phyloP scores from a whole-genome alignment of 1,140 invertebrate species.

The Conopomorpha cramerella region DNA sequence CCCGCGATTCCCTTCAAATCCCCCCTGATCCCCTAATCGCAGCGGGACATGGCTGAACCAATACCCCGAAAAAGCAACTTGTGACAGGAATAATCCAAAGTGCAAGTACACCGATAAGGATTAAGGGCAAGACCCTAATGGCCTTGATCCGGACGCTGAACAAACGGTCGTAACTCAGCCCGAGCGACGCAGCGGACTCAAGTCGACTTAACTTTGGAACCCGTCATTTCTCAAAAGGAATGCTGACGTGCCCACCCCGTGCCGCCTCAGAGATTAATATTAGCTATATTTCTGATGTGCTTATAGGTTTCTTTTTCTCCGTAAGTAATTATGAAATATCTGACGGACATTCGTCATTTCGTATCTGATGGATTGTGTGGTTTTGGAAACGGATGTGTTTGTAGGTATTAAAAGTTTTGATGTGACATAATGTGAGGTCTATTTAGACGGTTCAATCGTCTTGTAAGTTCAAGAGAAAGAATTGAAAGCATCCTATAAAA shows the following conservation, averaged over 20 bases:
- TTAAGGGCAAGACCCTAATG: constrained; percentile 50
- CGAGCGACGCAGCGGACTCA: constrained; percentile 44
- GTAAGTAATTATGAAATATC: too few relatives aligned
- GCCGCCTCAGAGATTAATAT: not conserved
- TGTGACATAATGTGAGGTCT: too few relatives aligned
- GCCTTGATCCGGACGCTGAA: constrained; percentile 49
- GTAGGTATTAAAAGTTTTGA: too few relatives aligned
- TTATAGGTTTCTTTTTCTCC: too few relatives aligned
- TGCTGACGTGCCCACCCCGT: constrained; percentile 11
- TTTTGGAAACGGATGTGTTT: too few relatives aligned
- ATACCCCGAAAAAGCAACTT: constrained; percentile 51
- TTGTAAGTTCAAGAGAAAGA: too few relatives aligned
- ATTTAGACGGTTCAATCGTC: too few relatives aligned
- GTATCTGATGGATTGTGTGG: too few relatives aligned
- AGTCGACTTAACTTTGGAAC: constrained; percentile 57
- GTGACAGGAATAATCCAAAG: constrained; percentile 57
- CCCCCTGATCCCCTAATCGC: constrained; percentile 50
- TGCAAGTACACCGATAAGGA: constrained; percentile 57
- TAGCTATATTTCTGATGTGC: too few relatives aligned
- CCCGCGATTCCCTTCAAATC: too few relatives aligned
- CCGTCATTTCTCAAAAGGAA: constrained; percentile 57
- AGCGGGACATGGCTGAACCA: constrained; percentile 34
- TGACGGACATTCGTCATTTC: too few relatives aligned
- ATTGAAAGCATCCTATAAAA: too few relatives aligned
- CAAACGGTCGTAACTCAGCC: constrained; percentile 50